Evolutionary conservation across 2,888 invertebrate species (phyloP), one percentile per base, ranked within the genome.

Genomic region (Dorcus hopei): DNA sequence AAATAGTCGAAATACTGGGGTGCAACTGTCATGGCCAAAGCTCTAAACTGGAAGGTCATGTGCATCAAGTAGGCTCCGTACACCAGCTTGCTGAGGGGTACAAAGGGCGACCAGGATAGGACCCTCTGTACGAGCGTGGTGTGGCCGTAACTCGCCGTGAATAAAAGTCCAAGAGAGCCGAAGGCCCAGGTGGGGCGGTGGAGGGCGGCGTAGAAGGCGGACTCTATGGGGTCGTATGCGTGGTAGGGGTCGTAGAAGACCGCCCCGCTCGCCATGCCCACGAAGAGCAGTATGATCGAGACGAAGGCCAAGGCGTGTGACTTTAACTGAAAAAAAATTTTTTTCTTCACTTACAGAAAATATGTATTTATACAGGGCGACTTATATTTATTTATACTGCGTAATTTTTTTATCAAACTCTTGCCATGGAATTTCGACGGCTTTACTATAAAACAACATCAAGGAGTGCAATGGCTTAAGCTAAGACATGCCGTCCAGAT

Each of bases 31-130:
- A 79, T 76, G 41, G 79, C 83, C 0, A 82, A 80, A 47, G 80
- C 79, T 16, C 84, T 71, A 1, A 80, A 70, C 57, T 84, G 83
- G 50, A 85, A 74, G 26, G 81, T 62, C 57, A 81, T 76, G 70
- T 87, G 86, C 0, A 82, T 78, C 54, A 87, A 72, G 69, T 85
- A 87, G 8, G 84, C 78, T 0, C 85, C 84, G 68, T 85, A 87
- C 0, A 83, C 78, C 40, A 87, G 76, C 47, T 84, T 80, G 65
- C 85, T 84, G 1, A 86, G 75, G 0, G 84, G 83, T 38, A 82
- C 80, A 81, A 83, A 85, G 0, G 82, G 81, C 57, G 77, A 80
- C 85, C 85, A 86, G 45, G 80, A 77, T 4, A 85, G 71, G 57
- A 83, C 79, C 79, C 77, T 62, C 43, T 72, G 70, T n/a, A 75